Evolutionary conservation across 1,140 invertebrate genomes (phyloP), one percentile per base, ranked within the genome.

Genomic region (Drosophila albomicans): DNA sequence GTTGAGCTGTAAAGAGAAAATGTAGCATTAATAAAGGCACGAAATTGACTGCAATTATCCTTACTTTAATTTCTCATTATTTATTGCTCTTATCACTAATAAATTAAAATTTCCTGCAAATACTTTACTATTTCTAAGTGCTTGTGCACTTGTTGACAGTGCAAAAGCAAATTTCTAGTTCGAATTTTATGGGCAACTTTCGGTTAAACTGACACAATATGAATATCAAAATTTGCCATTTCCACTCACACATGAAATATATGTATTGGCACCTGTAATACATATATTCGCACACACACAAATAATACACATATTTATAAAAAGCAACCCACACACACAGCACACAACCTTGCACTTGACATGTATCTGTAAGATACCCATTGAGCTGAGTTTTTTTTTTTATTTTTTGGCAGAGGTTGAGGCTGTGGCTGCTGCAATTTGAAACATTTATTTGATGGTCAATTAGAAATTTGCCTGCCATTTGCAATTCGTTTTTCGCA

Each of bases 381-480:
- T 65, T 58, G 65, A 35, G 54, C 45, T 58, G 20, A 25, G 20
- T 25, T 25, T 25, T 25, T 20, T 25, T 20, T 20, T 20, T 11
- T 32, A 5, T 57, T 57, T 28, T 52, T 43, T 25, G 5, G 41
- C 41, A 3, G 41, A 43, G 5, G n/a, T 35, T 43, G n/a, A 3
- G n/a, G 41, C 41, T 13, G 41, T 1, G n/a, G 41, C 43, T 69
- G 46, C 54, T 69, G 68, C 66, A 78, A 85, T 84, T 82, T 67
- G 65, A 84, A 80, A 80, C 68, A 88, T 88, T 64, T 71, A 59
- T 76, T 70, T 81, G 75, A 89, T 88, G 84, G 84, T 80, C 84
- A 89, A 88, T 88, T 88, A 88, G 81, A 71, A 80, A 88, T 80
- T 84, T 82, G 74, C 73, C 65, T 77, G 61, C 73, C 73, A 72